Conservation (phyloP, 2,797 vertebrate genomes). For the Galagoides demidoff region DNA sequence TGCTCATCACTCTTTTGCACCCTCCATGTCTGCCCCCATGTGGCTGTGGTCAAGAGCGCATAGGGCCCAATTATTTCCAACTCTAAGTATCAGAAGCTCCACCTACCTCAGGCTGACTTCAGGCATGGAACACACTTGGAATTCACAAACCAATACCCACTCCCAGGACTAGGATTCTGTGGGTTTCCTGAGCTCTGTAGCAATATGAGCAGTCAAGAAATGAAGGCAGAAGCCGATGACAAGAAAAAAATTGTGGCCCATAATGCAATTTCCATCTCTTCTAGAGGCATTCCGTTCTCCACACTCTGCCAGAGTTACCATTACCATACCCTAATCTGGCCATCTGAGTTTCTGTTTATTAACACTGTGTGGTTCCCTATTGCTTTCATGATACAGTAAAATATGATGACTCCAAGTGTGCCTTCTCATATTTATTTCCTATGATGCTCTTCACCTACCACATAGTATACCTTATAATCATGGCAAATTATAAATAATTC, state of each 20-base stretch:
- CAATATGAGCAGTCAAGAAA: not conserved
- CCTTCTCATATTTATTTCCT: not conserved
- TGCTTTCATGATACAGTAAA: not conserved
- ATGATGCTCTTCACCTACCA: not conserved
- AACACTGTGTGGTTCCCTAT: not conserved
- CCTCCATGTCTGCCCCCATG: not conserved
- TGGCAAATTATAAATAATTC: not conserved
- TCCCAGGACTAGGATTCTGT: not conserved
- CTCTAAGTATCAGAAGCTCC: constrained; percentile 29
- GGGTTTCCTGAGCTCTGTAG: not conserved
- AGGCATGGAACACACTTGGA: constrained; percentile 11
- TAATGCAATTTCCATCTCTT: not conserved
- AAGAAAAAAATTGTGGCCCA: not conserved
- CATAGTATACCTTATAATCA: not conserved
- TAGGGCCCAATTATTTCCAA: constrained; percentile 60
- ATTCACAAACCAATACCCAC: not conserved
- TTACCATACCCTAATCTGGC: not conserved
- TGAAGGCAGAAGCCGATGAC: not conserved
- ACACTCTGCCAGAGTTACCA: not conserved
- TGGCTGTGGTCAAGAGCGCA: constrained; percentile 39
- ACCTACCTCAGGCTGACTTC: constrained; percentile 58
- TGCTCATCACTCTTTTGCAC: not conserved
- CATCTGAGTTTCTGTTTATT: not conserved
- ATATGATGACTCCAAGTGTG: not conserved
- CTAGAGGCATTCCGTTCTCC: not conserved